Conservation (phyloP, 1,140 invertebrate genomes). For the Aporrectodea caliginosa region DNA sequence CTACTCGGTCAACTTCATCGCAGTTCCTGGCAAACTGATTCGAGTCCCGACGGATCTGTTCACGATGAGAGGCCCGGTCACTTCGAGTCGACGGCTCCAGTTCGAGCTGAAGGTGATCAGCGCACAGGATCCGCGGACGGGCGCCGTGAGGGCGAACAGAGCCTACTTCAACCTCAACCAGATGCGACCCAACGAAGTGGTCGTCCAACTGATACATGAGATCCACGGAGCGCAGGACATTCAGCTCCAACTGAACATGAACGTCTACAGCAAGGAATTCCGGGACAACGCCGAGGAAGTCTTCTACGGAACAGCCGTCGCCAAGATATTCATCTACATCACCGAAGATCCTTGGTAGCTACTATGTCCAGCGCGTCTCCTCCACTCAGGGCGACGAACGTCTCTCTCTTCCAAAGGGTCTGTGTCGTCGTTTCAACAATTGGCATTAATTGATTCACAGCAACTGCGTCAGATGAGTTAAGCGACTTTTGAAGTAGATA, state of each 20-base stretch:
- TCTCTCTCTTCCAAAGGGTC: too few relatives aligned
- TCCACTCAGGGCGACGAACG: too few relatives aligned
- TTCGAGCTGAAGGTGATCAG: constrained; percentile 69
- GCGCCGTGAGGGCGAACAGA: constrained; percentile 36
- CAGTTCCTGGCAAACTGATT: constrained; percentile 73
- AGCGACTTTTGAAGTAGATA: too few relatives aligned
- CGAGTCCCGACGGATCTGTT: constrained; percentile 75
- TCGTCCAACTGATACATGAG: constrained; percentile 67
- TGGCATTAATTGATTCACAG: too few relatives aligned
- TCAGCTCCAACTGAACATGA: constrained; percentile 79
- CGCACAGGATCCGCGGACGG: constrained; percentile 37
- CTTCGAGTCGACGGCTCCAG: constrained; percentile 64
- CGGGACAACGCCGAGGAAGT: constrained; percentile 57
- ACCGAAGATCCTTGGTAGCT: constrained; percentile 64
- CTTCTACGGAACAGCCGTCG: constrained; percentile 73
- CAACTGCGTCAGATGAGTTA: too few relatives aligned
- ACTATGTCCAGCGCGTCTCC: too few relatives aligned
- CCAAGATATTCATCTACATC: constrained; percentile 78
- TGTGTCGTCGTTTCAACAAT: too few relatives aligned
- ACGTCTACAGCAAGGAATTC: constrained; percentile 62
- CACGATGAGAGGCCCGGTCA: constrained; percentile 74
- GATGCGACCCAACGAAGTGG: constrained; percentile 65
- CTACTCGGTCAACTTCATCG: constrained; percentile 86
- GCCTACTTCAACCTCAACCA: constrained; percentile 40
- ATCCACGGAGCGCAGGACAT: constrained; percentile 84